Base-by-base conservation (phyloP, 2,888 invertebrate species). In the Gymnoscelis rufifasciata region DNA sequence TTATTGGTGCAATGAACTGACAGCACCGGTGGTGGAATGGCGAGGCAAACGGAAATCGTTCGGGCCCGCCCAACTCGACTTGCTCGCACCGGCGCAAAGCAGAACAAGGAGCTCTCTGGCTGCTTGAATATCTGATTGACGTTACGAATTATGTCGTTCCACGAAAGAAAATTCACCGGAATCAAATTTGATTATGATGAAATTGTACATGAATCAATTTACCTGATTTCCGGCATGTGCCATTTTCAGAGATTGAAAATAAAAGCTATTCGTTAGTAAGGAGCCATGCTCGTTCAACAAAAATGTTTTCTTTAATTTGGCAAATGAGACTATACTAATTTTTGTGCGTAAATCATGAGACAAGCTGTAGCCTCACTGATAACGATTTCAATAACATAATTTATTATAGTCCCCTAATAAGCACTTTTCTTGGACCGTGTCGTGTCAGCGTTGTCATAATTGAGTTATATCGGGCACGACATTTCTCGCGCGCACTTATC, bases 401-500 rank as follows among this genome's bases (percentile, higher is more conserved):
- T 46, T 40, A 51, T 49, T 47, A 48, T 31, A 48, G 46, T 37
- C 11, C n/a, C 15, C 52, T 47, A 43, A 51, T 33, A 46, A 48
- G 52, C 45, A 40, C 59, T 66, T 70, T 62, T 62, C 70, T 63
- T 62, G 60, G 64, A 61, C 68, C 70, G 72, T 5, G 64, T n/a
- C 74, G 68, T 57, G 74, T 33, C 8, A 31, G 31, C 31, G 31
- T 64, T 73, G 65, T 79, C 68, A 67, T 88, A 87, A 88, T 86
- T 83, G 71, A 84, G 76, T 87, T 88, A 87, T 78, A 71, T 71
- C 54, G 71, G 68, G 73, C 73, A 60, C 71, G 78, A 65, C 74
- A 82, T 75, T 82, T 87, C 73, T 84, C 77, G 74, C 80, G 66
- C 78, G 73, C 80, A 83, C 71, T 83, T 86, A 81, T 75, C 84